Percentiles rank a stretch among this genome's conserved stretches.
Evolutionary conservation across 1,140 invertebrate genomes (phyloP).

Genomic region (Drosophila rufa): DNA sequence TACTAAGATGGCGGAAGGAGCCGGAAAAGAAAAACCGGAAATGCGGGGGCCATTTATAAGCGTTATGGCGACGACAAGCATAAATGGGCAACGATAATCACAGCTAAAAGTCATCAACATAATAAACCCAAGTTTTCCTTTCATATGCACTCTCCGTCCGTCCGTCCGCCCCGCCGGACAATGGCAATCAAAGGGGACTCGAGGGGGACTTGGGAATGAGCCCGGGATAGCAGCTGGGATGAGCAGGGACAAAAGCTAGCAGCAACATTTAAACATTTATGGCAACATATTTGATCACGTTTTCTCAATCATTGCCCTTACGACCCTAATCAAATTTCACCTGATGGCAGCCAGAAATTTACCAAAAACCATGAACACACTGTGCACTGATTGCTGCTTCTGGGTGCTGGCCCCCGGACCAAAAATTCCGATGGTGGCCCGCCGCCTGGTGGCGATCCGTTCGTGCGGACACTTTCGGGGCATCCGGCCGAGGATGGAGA

Average conservation of each 20-base stretch:
- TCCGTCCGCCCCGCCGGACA: constrained; percentile 34
- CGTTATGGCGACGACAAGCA: constrained; percentile 62
- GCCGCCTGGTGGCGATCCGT: constrained; percentile 39
- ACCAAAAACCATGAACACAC: constrained; percentile 76
- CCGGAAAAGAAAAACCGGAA: constrained; percentile 21
- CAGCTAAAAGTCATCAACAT: constrained; percentile 80
- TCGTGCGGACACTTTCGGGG: constrained; percentile 52
- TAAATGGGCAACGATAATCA: constrained; percentile 76
- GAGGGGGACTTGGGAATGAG: background rate
- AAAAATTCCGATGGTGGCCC: constrained; percentile 20
- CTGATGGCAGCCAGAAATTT: constrained; percentile 77
- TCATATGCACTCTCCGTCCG: constrained; percentile 52
- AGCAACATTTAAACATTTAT: constrained; percentile 83
- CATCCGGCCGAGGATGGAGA: background rate
- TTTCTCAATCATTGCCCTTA: constrained; percentile 84
- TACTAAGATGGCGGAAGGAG: constrained; percentile 11
- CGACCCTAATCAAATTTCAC: constrained; percentile 84
- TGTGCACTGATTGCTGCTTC: constrained; percentile 77
- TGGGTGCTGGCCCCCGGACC: constrained; percentile 5
- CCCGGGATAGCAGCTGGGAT: constrained; percentile 1
- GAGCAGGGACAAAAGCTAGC: constrained; percentile 57
- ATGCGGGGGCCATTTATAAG: constrained; percentile 45
- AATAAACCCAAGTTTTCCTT: constrained; percentile 77
- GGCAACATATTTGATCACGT: constrained; percentile 84
- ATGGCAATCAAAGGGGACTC: constrained; percentile 33